Base-by-base conservation (phyloP, 2,888 invertebrate species). In the Alviniconcha strummeri region DNA sequence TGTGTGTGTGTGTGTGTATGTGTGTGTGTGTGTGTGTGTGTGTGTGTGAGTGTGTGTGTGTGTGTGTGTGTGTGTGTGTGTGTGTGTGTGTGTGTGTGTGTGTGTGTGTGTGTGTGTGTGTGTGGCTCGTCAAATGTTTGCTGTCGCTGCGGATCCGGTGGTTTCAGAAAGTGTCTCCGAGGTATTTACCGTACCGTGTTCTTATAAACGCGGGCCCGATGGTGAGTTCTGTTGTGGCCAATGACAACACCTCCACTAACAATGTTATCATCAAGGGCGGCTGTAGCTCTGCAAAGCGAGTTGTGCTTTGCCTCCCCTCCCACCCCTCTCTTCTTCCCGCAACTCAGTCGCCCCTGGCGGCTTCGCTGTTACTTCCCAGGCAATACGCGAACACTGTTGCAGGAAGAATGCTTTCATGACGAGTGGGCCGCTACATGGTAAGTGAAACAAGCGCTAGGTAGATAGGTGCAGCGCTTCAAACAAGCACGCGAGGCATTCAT, bases 401-500 rank as follows among this genome's bases (percentile, higher is more conserved):
- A 57, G 5, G 77, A 57, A 11, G 57, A 78, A 78, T 78, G 52
- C n/a, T n/a, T 9, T 74, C 64, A 52, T 76, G 82, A 77, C 67
- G 76, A 77, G 82, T 8, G 57, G n/a, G 11, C 69, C n/a, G 60
- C 57, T 76, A 36, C 75, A 55, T 9, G 55, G 17, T 52, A 67
- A 64, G 82, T 52, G 82, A 82, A 56, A 76, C 67, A 74, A 76
- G 71, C 69, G 54, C 19, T 67, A 64, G 82, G 82, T 82, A 77
- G 77, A 54, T 82, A 82, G 82, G 82, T 77, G 82, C 82, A 82
- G 36, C 67, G 64, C 76, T 82, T 82, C 82, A 76, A 76, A 67
- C 82, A 82, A 69, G 56, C 55, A 69, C 75, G 72, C 19, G 52
- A 71, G 74, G 81, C 83, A 79, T 82, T 67, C 81, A 83, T 81